Base-by-base conservation (phyloP, 1,140 invertebrate genomes). In the Antheraea mylitta region DNA sequence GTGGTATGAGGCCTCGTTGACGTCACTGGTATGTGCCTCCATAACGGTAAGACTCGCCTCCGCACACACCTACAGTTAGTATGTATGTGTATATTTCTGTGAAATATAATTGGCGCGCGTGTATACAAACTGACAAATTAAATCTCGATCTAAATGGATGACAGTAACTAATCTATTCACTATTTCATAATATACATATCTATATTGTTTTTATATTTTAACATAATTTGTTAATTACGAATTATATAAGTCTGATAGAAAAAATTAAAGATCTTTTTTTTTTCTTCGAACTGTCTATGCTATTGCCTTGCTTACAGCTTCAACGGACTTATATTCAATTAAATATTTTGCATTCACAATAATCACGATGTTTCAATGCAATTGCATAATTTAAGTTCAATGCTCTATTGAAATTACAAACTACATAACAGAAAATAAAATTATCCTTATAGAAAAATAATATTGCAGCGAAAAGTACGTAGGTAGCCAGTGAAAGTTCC, bases 21-120 rank as follows among this genome's bases (percentile, higher is more conserved):
- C 89, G 89, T 92, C 89, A 91, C 81, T 87, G 86, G 83, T 86
- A 91, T 90, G 88, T 89, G 86, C 85, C 85, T 90, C 86, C 88
- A 85, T 90, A 91, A 92, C 88, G 89, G 88, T 90, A 88, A 85
- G 75, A 81, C 79, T 89, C 86, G 89, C 85, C 83, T 90, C 82
- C 83, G 73, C 76, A 83, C 81, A 75, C 81, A 78, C 71, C 85
- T 75, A 78, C 38, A 59, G 10, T n/a, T 66, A 19, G n/a, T 66
- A 59, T 42, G 48, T 64, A 22, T 69, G 18, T 61, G 16, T 67
- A 38, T 63, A 48, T 69, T 16, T 10, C 45, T 53, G 45, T 53
- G 45, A 16, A 53, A 53, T 53, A 13, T 84, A 85, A 87, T 83
- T 85, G 80, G 72, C 78, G 76, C 71, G 75, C 70, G 71, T 74